Base-by-base conservation (phyloP, 2,113 vertebrate species). In the Dipodomys merriami region DNA sequence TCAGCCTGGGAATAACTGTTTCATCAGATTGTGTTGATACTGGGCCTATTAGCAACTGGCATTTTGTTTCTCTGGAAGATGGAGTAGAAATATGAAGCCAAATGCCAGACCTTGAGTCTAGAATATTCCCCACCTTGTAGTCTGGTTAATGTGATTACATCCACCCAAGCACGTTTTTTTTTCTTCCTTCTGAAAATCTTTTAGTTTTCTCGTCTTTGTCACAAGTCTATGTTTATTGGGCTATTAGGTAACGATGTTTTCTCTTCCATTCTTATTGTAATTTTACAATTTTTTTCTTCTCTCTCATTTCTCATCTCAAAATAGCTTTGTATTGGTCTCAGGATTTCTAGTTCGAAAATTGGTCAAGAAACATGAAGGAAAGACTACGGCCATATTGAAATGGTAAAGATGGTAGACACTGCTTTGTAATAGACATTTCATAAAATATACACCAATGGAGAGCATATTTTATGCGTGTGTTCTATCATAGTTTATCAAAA, bases 31-130 rank as follows among this genome's bases (percentile, higher is more conserved):
- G 33, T 84, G 18, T 62, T 90, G 33, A 71, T 11, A 39, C 72
- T 4, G 39, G 57, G 46, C 11, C 60, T 46, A 57, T 85, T 57
- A 64, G 67, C 49, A 91, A 86, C 72, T 39, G 30, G 27, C 22
- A 73, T 77, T 64, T 93, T 44, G 71, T 80, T 74, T 80, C 53
- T 49, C 53, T 49, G 49, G 76, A 96, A 83, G 85, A 77, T 39
- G n/a, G 69, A 74, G 65, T 80, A 44, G 64, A 94, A 76, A 35
- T 30, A 92, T 12, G 18, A 18, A 85, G 18, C 20, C 76, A 92
- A 92, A 78, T 10, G 68, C 29, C 29, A 19, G 4, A 30, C 23
- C 18, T 90, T 35, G 79, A 88, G 67, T 44, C 86, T 46, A 77
- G 29, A 94, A 6, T 73, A 74, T 8, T 53, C 46, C 20, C 39